These are phyloP conservation scores for Leiothrix lutea DNA, from an alignment of 2,113 vertebrate genomes.

Conservation along the genomic window DNA sequence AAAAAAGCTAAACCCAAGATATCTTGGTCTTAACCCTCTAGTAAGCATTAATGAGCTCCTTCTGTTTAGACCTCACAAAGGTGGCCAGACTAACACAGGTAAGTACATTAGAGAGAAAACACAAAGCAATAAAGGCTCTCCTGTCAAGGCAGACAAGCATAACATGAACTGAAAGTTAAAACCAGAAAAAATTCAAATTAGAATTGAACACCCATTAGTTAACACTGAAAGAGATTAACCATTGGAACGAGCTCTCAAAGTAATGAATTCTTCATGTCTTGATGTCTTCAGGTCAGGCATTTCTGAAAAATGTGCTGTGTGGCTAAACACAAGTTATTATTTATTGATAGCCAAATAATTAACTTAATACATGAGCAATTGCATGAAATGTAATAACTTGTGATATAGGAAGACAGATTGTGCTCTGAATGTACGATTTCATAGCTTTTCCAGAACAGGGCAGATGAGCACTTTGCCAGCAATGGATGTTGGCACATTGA, in stretches of 20 bases:
- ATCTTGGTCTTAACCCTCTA: not conserved
- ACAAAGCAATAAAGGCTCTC: not conserved
- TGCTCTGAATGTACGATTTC: not conserved
- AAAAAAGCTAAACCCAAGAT: not conserved
- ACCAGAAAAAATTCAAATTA: not conserved
- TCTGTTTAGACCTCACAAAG: not conserved
- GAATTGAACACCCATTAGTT: not conserved
- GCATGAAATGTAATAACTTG: not conserved
- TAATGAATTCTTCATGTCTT: not conserved
- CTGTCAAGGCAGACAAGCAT: not conserved
- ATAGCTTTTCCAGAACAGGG: not conserved
- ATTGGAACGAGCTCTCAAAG: not conserved
- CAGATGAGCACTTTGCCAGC: not conserved
- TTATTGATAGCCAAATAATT: slow-evolving; percentile 20
- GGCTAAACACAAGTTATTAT: not conserved
- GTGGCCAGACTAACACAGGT: not conserved
- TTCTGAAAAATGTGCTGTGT: not conserved
- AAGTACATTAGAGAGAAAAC: not conserved
- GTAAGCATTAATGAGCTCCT: not conserved
- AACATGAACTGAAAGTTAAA: not conserved
- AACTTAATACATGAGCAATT: not conserved
- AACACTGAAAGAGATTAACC: not conserved
- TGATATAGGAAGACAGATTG: not conserved
- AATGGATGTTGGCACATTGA: not conserved
- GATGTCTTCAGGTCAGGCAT: not conserved